These are phyloP conservation scores for Drosophila sturtevanti DNA, from an alignment of 1,140 invertebrate species.

Conservation along the genomic window DNA sequence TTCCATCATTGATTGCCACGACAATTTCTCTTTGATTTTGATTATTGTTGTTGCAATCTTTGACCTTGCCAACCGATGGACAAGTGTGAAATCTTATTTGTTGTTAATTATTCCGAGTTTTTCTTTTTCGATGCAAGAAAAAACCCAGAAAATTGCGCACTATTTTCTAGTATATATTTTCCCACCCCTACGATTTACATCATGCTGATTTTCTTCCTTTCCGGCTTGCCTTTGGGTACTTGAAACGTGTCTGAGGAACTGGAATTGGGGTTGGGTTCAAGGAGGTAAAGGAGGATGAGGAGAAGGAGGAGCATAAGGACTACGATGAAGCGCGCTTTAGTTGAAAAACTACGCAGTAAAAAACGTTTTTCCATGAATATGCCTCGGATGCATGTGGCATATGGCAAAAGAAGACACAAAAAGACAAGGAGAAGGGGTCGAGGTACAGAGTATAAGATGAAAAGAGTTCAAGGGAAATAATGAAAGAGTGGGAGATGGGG, in stretches of 20 bases:
- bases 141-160: constrained; percentile 59
- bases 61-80: neutral
- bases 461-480: constrained; percentile 66
- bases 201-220: neutral
- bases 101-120: constrained; percentile 5
- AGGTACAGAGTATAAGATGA: constrained; percentile 43
- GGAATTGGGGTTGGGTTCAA: constrained; percentile 46
- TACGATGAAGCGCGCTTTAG: constrained; percentile 12
- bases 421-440: constrained; percentile 21
- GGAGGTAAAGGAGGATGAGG: no score
- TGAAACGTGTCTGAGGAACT: constrained; percentile 56
- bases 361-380: constrained; percentile 32
- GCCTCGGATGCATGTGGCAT: constrained; percentile 42
- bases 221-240: constrained; percentile 49
- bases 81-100: constrained; percentile 11
- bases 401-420: constrained; percentile 3
- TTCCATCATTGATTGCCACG: constrained; percentile 4
- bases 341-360: constrained; percentile 72
- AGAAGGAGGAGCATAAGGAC: no score
- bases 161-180: constrained; percentile 39
- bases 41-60: constrained; percentile 3
- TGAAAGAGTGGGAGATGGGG: no score
- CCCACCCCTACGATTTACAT: neutral
- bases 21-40: neutral
- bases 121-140: neutral